Evolutionary conservation across 2,113 vertebrate species (phyloP), one percentile per base, ranked within the genome.

Genomic region (Syngnathus typhle): DNA sequence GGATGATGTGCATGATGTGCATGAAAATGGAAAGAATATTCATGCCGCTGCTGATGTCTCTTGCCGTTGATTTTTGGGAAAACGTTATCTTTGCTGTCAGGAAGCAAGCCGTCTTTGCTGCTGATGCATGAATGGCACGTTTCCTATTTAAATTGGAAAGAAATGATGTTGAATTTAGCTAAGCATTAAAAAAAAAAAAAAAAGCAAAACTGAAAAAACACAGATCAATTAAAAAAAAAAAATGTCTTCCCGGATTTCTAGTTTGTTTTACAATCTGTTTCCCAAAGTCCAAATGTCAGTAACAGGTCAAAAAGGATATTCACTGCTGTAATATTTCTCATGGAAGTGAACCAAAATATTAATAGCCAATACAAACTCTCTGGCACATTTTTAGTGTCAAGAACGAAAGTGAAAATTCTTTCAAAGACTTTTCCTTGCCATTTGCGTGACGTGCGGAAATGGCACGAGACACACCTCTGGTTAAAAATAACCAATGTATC

Each of bases 71-170:
- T 60, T 38, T 12, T 27, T 63, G 39, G 38, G 41, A 7, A 37
- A 32, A 11, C 62, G 9, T 67, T 49, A n/a, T 64, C 18, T 60
- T 52, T 56, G 46, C 47, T 51, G 7, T 54, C 11, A 64, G 68
- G 59, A 66, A 36, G 23, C n/a, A 6, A 4, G 54, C 21, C 18
- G 43, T 37, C 1, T 49, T 56, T 7, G 52, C 11, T 44, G 9
- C 16, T 12, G 0, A 61, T 15, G 52, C n/a, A 16, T 8, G 38
- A 47, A 55, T 37, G 37, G 12, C 9, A 37, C 54, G 71, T 60
- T 65, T 68, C 8, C 21, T 65, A 36, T 73, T 68, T 62, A 60
- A 60, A 49, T 27, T 68, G 67, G 63, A 63, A 4, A 15, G 41
- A 46, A 56, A 51, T 5, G 27, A 23, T 73, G 64, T 62, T 72